phyloP scores from a whole-genome alignment of 30 jellyfish, hydroid and myxozoan species.

The Sanderia malayensis region DNA sequence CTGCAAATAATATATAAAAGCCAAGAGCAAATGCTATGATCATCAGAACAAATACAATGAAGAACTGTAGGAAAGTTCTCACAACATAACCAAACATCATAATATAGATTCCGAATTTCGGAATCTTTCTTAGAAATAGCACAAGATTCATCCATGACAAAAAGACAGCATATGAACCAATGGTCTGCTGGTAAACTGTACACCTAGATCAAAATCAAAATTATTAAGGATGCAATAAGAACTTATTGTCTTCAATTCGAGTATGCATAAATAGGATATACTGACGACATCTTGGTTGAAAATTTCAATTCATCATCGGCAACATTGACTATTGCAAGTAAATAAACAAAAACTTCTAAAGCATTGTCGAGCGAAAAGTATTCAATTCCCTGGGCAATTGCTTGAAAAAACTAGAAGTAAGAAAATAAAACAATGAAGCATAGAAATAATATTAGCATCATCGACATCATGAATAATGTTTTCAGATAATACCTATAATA shows the following conservation, averaged over 20 bases:
- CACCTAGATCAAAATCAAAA: constrained; percentile 40
- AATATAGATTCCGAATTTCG: constrained; percentile 82
- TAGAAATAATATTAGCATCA: too few species aligned
- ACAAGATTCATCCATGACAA: constrained; percentile 80
- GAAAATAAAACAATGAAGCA: not conserved
- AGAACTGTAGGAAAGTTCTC: constrained; percentile 71
- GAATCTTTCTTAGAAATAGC: constrained; percentile 70
- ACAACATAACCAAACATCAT: constrained; percentile 81
- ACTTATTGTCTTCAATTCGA: too few species aligned
- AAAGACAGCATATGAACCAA: constrained; percentile 79
- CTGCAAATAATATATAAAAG: constrained; percentile 57
- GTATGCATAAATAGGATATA: not conserved
- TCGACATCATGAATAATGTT: too few species aligned
- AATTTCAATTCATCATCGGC: constrained; percentile 67
- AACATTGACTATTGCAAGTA: constrained; percentile 73
- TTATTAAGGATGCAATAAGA: too few species aligned
- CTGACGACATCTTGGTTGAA: constrained; percentile 51
- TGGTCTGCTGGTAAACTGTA: constrained; percentile 65
- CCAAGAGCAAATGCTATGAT: constrained; percentile 79
- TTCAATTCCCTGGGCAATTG: constrained; percentile 57
- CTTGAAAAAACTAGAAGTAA: constrained; percentile 52
- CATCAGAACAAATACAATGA: constrained; percentile 73
- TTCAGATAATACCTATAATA: too few species aligned
- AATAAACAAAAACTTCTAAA: constrained; percentile 53
- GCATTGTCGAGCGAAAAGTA: constrained; percentile 65